Conservation (phyloP, 2,113 vertebrate genomes). For the Syngnathoides biaculeatus region DNA sequence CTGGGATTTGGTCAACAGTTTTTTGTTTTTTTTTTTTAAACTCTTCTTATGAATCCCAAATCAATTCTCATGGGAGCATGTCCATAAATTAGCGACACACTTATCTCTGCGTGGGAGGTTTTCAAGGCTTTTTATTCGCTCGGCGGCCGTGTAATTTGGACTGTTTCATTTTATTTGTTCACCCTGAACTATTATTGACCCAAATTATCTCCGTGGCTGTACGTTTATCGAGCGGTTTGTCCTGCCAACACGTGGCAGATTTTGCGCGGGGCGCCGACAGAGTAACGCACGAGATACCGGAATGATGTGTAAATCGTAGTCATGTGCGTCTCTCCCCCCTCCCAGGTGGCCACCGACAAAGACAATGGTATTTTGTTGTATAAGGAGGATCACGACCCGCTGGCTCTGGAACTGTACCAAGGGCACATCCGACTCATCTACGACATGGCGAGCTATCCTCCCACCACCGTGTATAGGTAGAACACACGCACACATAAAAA, state of each 20-base stretch:
- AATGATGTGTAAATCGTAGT: neutral
- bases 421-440: slow-evolving; percentile 93
- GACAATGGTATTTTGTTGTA: slow-evolving; percentile 92
- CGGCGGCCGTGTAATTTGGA: neutral
- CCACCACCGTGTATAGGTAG: slow-evolving; percentile 93
- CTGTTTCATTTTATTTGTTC: neutral
- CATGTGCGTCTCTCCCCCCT: neutral
- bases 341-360: slow-evolving; percentile 92
- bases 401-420: slow-evolving; percentile 94
- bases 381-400: slow-evolving; percentile 91
- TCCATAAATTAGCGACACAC: neutral
- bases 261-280: neutral
- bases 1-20: too few species aligned
- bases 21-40: neutral
- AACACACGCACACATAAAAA: slow-evolving; percentile 14
- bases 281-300: neutral
- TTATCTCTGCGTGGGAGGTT: neutral
- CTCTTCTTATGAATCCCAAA: neutral
- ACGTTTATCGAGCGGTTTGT: neutral
- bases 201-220: slow-evolving; percentile 2
- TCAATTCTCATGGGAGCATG: neutral
- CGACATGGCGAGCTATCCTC: slow-evolving; percentile 86
- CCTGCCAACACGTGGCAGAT: slow-evolving; percentile 1
- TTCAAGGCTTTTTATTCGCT: neutral
- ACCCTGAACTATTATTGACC: slow-evolving; percentile 3